Evolutionary conservation across 2,113 vertebrate species (phyloP).

Genomic region (Kryptolebias marmoratus): DNA sequence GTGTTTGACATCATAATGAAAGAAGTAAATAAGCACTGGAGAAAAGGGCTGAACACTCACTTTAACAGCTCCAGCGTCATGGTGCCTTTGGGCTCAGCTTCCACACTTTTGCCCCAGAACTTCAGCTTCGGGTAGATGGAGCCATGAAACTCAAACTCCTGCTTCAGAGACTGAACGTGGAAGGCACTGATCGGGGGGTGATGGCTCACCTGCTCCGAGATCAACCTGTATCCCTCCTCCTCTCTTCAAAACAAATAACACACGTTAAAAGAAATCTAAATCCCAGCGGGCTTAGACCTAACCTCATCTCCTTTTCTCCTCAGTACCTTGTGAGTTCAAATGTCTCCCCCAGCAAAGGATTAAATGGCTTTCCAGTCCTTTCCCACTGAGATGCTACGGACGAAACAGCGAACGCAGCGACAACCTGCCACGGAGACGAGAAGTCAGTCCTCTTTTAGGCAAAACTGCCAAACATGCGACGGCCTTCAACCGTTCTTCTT

Average conservation of each 20-base stretch:
- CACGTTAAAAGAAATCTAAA: background rate
- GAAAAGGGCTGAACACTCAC: slow-evolving; percentile 76
- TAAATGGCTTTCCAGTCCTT: slow-evolving; percentile 97
- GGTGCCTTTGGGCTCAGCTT: slow-evolving; percentile 94
- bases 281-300: background rate
- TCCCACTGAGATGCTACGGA: slow-evolving; percentile 98
- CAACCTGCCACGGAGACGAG: slow-evolving; percentile 76
- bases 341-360: slow-evolving; percentile 94
- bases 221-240: slow-evolving; percentile 91
- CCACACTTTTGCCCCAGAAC: slow-evolving; percentile 98
- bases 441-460: no score
- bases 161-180: slow-evolving; percentile 88
- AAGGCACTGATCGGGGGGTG: slow-evolving; percentile 96
- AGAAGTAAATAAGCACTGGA: background rate
- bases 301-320: background rate
- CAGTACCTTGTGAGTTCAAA: slow-evolving; percentile 91
- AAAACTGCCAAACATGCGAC: no score
- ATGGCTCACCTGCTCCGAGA: slow-evolving; percentile 97
- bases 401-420: slow-evolving; percentile 95
- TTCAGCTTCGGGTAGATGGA: slow-evolving; percentile 97
- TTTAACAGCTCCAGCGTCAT: slow-evolving; percentile 93
- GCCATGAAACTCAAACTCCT: slow-evolving; percentile 94
- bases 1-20: background rate
- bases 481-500: no score
- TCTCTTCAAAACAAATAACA: slow-evolving; percentile 76